Evolutionary conservation across 2,888 invertebrate species (phyloP), one percentile per base, ranked within the genome.

Genomic region (Trilocha varians): DNA sequence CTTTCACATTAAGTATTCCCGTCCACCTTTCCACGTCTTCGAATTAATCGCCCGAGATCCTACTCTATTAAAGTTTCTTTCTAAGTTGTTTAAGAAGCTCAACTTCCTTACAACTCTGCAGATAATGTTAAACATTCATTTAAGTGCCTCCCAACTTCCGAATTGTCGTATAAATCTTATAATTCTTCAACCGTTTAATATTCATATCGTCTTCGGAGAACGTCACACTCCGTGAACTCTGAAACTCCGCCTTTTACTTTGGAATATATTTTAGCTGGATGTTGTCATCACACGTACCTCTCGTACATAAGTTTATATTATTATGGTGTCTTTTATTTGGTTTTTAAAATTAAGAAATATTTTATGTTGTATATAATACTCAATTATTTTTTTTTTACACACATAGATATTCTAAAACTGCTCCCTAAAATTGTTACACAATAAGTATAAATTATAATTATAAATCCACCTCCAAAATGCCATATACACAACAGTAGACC

Each of bases 121-220:
- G 84, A 84, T 84, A 84, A 83, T 83, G 83, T 85, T 78, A 85
- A 84, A 85, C 84, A 84, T 84, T 84, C 82, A 84, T 85, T 85
- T 80, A 78, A 78, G 79, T 79, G 74, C 74, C 59, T 59, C 61
- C 70, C 59, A 78, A 80, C 70, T 83, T 84, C 63, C 62, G 63
- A 78, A 78, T 80, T 64, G 78, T 67, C 72, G 75, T 70, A 78
- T 85, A 84, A 85, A 84, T 85, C 83, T 79, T 68, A 66, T 78
- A 80, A 83, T 84, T 82, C 84, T 73, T 78, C 65, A 64, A 73
- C 65, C 73, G 77, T 78, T 87, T 87, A 87, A 84, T 87, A 87
- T 87, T 87, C 86, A 87, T 83, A 83, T 83, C 83, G 78, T 65
- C 67, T 55, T 50, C 52, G 43, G 48, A 53, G 34, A 36, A 56